A percentile compares a stretch with the other conserved stretches of the same genome.
phyloP scores from a whole-genome alignment of 2,888 invertebrate genomes.

The Zaprionus bogoriensis region DNA sequence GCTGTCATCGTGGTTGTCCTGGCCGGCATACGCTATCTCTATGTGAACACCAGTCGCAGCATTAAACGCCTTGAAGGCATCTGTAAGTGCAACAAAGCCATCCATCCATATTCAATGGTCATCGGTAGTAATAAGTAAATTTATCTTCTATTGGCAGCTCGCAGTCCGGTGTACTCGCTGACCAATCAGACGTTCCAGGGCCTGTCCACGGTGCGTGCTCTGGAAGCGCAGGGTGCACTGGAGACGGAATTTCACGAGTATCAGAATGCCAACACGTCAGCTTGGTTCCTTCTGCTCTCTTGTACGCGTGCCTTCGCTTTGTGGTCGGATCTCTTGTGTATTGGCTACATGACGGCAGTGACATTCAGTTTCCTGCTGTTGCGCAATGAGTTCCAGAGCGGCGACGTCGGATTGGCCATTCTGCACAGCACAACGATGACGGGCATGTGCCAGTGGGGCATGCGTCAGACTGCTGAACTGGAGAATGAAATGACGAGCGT shows the following conservation, averaged over 20 bases:
- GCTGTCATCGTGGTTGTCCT: constrained; percentile 85
- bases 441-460: constrained; percentile 91
- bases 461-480: constrained; percentile 92
- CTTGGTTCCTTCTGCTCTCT: constrained; percentile 92
- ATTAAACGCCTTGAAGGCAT: constrained; percentile 83
- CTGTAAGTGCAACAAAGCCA: constrained; percentile 66
- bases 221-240: constrained; percentile 86
- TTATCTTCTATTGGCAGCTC: constrained; percentile 85
- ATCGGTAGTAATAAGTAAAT: too few species aligned
- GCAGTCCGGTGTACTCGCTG: constrained; percentile 91
- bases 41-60: constrained; percentile 85
- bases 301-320: constrained; percentile 96
- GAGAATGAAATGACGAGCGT: constrained; percentile 93
- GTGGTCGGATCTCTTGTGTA: constrained; percentile 94
- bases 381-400: constrained; percentile 83
- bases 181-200: constrained; percentile 90
- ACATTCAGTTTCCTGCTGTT: constrained; percentile 92
- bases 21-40: constrained; percentile 85
- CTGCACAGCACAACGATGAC: constrained; percentile 88
- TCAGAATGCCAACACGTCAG: constrained; percentile 88
- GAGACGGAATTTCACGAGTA: constrained; percentile 86
- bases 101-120: background rate
- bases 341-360: constrained; percentile 92
- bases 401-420: constrained; percentile 88
- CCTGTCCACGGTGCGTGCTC: constrained; percentile 89